Evolutionary conservation across 2,113 vertebrate genomes (phyloP).

Genomic region (Halcyon senegalensis): DNA sequence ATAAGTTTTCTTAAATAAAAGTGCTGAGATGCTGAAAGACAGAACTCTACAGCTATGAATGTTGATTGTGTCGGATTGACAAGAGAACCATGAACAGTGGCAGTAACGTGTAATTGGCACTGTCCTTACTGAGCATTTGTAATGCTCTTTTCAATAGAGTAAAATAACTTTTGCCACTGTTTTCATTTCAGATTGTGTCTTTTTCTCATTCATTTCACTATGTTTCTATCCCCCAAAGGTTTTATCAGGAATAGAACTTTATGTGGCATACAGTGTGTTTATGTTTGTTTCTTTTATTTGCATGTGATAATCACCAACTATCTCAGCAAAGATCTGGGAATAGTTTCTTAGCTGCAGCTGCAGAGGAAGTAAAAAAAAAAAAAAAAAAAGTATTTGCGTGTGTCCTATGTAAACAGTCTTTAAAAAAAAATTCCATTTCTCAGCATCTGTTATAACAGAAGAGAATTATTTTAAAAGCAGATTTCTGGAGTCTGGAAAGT

Average conservation of each 20-base stretch:
- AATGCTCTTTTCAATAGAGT: not conserved
- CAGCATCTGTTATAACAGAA: conserved; percentile 23
- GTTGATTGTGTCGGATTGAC: not conserved
- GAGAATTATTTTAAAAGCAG: conserved; percentile 9
- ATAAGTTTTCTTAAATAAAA: not conserved
- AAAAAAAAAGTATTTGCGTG: not conserved
- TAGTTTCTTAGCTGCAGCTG: conserved; percentile 61
- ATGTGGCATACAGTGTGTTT: conserved; percentile 1
- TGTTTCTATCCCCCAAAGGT: not conserved
- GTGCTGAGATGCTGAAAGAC: not conserved
- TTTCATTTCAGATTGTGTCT: not conserved
- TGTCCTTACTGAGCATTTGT: not conserved
- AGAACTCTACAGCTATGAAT: not conserved
- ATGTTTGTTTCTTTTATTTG: conserved; percentile 52
- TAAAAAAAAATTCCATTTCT: conserved; percentile 20
- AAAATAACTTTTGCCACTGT: not conserved
- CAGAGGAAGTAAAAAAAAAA: conserved; percentile 49
- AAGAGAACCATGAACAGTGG: not conserved
- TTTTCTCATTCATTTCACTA: not conserved
- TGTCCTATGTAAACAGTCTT: conserved; percentile 22
- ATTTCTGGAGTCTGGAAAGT: not conserved
- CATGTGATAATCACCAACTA: conserved; percentile 19
- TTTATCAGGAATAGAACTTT: conserved; percentile 23
- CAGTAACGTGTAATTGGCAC: not conserved
- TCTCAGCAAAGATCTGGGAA: conserved; percentile 57